phyloP scores from a whole-genome alignment of 1,140 invertebrate species.

The Saccostrea echinata region DNA sequence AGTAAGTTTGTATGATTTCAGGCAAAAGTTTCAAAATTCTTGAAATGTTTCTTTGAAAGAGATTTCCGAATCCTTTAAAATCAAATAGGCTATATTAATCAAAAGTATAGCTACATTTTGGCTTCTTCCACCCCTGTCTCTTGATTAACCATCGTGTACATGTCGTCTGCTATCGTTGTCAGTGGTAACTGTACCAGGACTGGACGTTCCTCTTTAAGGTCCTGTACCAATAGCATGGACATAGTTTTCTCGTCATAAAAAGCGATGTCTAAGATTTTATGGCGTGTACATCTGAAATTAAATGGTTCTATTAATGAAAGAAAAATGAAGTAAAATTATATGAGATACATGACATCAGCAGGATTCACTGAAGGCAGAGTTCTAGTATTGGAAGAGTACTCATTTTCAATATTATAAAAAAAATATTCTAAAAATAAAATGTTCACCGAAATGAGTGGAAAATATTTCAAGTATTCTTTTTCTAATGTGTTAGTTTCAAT shows the following conservation, averaged over 20 bases:
- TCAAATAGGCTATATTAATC: background rate
- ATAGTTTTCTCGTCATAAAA: slow-evolving; percentile 91
- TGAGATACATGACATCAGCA: too few relatives aligned
- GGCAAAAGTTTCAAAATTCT: too few relatives aligned
- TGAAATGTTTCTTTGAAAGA: background rate
- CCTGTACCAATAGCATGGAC: slow-evolving; percentile 85
- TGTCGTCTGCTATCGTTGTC: slow-evolving; percentile 51
- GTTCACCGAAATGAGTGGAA: too few relatives aligned
- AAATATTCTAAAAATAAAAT: too few relatives aligned
- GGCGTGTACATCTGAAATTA: slow-evolving; percentile 58
- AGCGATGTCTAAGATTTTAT: slow-evolving; percentile 84
- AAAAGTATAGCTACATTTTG: slow-evolving; percentile 58
- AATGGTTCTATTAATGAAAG: background rate
- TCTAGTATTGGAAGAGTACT: too few relatives aligned
- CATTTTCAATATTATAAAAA: too few relatives aligned
- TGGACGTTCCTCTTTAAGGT: slow-evolving; percentile 64
- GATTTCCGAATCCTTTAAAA: too few relatives aligned
- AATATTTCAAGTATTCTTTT: too few relatives aligned
- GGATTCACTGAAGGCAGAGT: too few relatives aligned
- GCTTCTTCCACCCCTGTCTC: slow-evolving; percentile 53
- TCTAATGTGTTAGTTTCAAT: too few relatives aligned
- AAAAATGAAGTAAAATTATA: too few relatives aligned
- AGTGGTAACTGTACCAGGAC: slow-evolving; percentile 76
- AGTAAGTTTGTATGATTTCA: too few relatives aligned
- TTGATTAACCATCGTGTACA: slow-evolving; percentile 56